These are phyloP conservation scores for Trematocara unimaculatum DNA, from an alignment of 2,113 vertebrate species.

Conservation along the genomic window DNA sequence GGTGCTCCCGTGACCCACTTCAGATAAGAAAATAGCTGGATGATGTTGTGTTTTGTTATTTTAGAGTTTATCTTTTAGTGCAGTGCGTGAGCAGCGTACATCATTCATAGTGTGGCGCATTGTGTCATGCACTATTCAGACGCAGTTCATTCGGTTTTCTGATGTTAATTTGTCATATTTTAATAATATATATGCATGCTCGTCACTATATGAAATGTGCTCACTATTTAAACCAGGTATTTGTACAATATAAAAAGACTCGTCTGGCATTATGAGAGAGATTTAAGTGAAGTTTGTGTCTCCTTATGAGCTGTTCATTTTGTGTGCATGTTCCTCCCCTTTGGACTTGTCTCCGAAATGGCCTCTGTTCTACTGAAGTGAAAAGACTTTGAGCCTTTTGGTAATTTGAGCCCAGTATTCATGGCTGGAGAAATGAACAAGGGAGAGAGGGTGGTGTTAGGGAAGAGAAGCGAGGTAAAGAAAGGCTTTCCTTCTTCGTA, in stretches of 20 bases:
- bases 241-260: neutral
- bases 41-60: neutral
- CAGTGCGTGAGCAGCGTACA: neutral
- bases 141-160: rapidly evolving
- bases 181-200: neutral
- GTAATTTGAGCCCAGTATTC: constrained; percentile 69
- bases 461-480: constrained; percentile 27
- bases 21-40: neutral
- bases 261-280: neutral
- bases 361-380: constrained; percentile 60
- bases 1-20: neutral
- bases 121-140: neutral
- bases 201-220: neutral
- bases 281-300: neutral
- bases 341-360: constrained; percentile 62
- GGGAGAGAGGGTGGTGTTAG: constrained; percentile 13
- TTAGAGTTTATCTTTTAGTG: neutral
- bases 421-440: constrained; percentile 39
- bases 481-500: constrained; percentile 50
- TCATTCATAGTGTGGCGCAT: neutral
- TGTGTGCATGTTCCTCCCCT: constrained; percentile 29
- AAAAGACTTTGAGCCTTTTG: constrained; percentile 53
- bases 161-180: neutral
- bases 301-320: constrained; percentile 43
- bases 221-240: neutral